Conservation (phyloP, 2,888 invertebrate genomes). For the Phymatocera aterrima region DNA sequence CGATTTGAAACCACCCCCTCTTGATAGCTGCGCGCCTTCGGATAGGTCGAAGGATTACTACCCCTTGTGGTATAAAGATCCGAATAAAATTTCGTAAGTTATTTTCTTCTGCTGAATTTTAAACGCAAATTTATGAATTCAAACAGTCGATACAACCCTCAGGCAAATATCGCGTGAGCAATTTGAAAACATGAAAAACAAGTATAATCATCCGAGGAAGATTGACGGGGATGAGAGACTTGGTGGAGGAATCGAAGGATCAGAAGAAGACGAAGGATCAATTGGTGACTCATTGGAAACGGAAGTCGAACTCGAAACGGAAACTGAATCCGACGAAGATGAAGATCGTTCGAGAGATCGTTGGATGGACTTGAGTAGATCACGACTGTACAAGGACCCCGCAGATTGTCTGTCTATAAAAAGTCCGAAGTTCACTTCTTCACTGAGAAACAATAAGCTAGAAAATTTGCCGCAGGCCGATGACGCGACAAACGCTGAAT, state of each 20-base stretch:
- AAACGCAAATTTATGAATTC: background rate
- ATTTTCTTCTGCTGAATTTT: background rate
- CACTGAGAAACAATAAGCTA: background rate
- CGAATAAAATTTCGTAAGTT: slow-evolving; percentile 61
- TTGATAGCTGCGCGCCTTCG: slow-evolving; percentile 60
- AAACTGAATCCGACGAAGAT: background rate
- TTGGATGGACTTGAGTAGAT: background rate
- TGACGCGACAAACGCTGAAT: background rate
- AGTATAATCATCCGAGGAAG: background rate
- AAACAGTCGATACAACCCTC: background rate
- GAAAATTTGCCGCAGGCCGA: background rate
- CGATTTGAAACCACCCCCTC: slow-evolving; percentile 55
- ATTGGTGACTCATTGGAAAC: background rate
- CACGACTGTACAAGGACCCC: background rate
- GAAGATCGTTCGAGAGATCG: background rate
- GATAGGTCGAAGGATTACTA: slow-evolving; percentile 54
- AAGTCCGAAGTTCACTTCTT: background rate
- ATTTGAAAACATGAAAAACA: slow-evolving; percentile 9
- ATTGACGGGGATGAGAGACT: no score
- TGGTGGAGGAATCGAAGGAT: no score
- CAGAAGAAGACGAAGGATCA: background rate
- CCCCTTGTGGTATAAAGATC: slow-evolving; percentile 65
- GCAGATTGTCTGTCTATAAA: background rate
- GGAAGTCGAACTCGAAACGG: background rate
- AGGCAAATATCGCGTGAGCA: slow-evolving; percentile 25